Evolutionary conservation across 2,797 vertebrate species (phyloP), one percentile per base, ranked within the genome.

Genomic region (Urophycis tenuis): DNA sequence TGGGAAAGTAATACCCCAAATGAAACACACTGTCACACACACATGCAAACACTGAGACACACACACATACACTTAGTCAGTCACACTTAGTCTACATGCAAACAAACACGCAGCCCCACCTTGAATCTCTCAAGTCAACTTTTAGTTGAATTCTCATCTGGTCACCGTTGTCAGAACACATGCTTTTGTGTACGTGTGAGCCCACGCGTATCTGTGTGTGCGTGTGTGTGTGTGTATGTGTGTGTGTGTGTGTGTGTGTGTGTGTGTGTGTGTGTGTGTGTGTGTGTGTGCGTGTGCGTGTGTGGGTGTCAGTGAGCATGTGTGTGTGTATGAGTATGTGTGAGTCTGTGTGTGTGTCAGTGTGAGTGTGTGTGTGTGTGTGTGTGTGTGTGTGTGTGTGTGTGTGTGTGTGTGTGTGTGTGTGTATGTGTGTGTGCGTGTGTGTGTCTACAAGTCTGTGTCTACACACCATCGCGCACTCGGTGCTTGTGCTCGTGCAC

Each of bases 201-300:
- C 22, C 17, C 35, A 19, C 35, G 72, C 35, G 33, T 73, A 34
- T 72, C 30, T 74, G 41, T 72, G 71, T 72, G 71, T 72, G 71
- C 19, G 14, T 71, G 70, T 71, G 70, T 34, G 70, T 19, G 31
- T 33, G 70, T 71, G 70, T 71, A 31, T 71, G 70, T 71, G 29
- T n/a, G 32, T 72, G 33, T 25, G 33, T 72, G 71, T 36, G 71
- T 72, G 71, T 72, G 71, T 36, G 71, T 72, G 71, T 72, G 71
- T 72, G 71, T 74, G 41, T 74, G 36, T 76, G 69, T 76, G 69
- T 76, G 75, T 76, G 67, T 76, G 75, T 76, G 75, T 76, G 75
- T 76, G 64, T 76, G 64, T 71, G 69, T 77, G 39, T 77, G 72
- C 45, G 17, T 45, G 72, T 49, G n/a, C 5, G 49, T 70, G 45